Base-by-base conservation (phyloP, 2,888 invertebrate species). In the Zonitis immaculata region DNA sequence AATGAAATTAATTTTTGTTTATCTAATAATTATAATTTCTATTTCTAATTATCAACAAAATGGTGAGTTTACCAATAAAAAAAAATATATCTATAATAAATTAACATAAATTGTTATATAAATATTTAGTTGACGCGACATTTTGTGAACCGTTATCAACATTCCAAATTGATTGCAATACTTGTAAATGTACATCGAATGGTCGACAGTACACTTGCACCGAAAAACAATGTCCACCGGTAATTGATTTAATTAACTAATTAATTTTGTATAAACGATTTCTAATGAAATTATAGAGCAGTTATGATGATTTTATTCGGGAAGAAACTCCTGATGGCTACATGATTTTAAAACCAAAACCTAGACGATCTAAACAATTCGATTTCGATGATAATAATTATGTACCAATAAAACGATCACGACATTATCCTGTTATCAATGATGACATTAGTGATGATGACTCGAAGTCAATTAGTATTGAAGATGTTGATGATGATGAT, bases 201-300 rank as follows among this genome's bases (percentile, higher is more conserved):
- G 81, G 81, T 1, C 67, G 65, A 5, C 68, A 72, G 57, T 80
- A 80, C 3, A 66, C 71, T 1, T 82, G 82, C 66, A 75, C 79
- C 8, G 58, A 72, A 16, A 74, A 76, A 35, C 59, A 56, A 0
- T 81, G 81, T 66, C 47, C 47, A 22, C 52, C 48, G 20, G 48
- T 52, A 27, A 39, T 45, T 5, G 16, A 30, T 20, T 44, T 12
- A 22, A 28, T 42, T 44, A 16, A 25, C 11, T 25, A 16, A 35
- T 50, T 42, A 44, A 16, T 28, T 45, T 32, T n/a, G n/a, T n/a
- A n/a, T n/a, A n/a, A n/a, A n/a, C n/a, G 12, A 28, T 39, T 47
- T n/a, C 44, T 9, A 22, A 5, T 11, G 14, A 35, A n/a, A 7
- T 22, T 45, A 9, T 27, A 53, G 53, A 26, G 22, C 12, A 12